Evolutionary conservation across 2,888 invertebrate species (phyloP).

Genomic region (Pristionchus entomophagus): DNA sequence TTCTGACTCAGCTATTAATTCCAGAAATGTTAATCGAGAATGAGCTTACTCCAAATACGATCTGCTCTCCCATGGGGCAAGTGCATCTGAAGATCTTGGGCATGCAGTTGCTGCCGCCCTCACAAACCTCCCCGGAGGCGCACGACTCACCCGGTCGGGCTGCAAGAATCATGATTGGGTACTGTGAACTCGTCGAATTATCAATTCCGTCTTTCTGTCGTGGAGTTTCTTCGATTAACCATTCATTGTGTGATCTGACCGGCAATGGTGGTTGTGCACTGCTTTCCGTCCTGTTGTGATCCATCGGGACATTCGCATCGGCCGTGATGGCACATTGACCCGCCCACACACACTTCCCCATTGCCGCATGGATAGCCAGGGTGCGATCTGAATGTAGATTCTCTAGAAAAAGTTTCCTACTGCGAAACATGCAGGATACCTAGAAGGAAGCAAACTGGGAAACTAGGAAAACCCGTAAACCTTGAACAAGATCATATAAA

Average conservation of each 20-base stretch:
- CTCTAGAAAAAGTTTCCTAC: too few species aligned
- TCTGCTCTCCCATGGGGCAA: constrained; percentile 26
- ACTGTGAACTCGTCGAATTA: too few species aligned
- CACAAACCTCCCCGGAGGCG: constrained; percentile 61
- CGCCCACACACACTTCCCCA: constrained; percentile 61
- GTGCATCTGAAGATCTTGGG: constrained; percentile 41
- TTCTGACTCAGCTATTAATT: too few species aligned
- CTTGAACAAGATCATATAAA: too few species aligned
- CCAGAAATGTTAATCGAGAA: too few species aligned
- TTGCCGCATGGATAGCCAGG: constrained; percentile 72
- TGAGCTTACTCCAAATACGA: not conserved
- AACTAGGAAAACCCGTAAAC: too few species aligned
- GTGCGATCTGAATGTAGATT: constrained; percentile 56
- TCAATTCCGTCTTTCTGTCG: not conserved
- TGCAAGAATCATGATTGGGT: constrained; percentile 47
- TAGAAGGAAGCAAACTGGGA: too few species aligned
- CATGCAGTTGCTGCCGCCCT: constrained; percentile 55
- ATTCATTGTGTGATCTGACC: not conserved
- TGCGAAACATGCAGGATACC: too few species aligned
- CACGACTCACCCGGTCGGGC: constrained; percentile 70
- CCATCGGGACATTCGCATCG: constrained; percentile 63
- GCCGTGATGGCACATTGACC: constrained; percentile 59
- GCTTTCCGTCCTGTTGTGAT: constrained; percentile 21
- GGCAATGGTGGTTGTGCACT: not conserved
- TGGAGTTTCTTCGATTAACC: too few species aligned